Percentiles rank a stretch among this genome's conserved stretches.
These are phyloP conservation scores for Delichon dasypus DNA, from an alignment of 2,797 vertebrate genomes.

Conservation along the genomic window DNA sequence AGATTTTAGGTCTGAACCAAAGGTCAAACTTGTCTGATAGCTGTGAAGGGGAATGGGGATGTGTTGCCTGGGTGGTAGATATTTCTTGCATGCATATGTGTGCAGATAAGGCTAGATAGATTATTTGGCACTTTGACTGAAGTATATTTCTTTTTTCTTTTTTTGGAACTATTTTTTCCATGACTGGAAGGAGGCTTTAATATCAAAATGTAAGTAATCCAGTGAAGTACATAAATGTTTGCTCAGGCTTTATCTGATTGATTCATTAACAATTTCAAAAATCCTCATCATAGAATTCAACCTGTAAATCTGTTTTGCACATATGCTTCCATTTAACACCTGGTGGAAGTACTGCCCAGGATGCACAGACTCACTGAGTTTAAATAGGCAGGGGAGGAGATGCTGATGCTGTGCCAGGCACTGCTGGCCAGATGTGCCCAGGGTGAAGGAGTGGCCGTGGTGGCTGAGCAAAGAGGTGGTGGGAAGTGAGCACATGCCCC, in stretches of 20 bases:
- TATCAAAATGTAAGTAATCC: neutral
- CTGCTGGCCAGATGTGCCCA: neutral
- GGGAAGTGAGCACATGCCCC: neutral
- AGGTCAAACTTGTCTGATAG: slow-evolving; percentile 56
- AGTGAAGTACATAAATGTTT: neutral
- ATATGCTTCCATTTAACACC: neutral
- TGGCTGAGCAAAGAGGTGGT: neutral
- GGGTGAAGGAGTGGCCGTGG: fast-evolving
- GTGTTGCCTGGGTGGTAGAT: slow-evolving; percentile 27
- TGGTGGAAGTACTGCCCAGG: neutral
- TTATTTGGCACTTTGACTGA: neutral
- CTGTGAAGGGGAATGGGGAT: neutral
- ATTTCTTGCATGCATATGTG: neutral
- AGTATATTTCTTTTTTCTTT: neutral
- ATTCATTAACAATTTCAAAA: neutral
- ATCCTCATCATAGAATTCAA: neutral
- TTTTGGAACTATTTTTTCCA: neutral
- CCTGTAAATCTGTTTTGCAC: neutral
- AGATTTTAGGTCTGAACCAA: slow-evolving; percentile 51
- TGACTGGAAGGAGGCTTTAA: neutral
- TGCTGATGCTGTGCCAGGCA: neutral
- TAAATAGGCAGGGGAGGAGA: neutral
- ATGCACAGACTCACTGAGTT: neutral
- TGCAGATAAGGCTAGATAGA: slow-evolving; percentile 25
- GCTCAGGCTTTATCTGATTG: neutral